phyloP scores from a whole-genome alignment of 2,113 vertebrate species.

The Rhinichthys klamathensis region DNA sequence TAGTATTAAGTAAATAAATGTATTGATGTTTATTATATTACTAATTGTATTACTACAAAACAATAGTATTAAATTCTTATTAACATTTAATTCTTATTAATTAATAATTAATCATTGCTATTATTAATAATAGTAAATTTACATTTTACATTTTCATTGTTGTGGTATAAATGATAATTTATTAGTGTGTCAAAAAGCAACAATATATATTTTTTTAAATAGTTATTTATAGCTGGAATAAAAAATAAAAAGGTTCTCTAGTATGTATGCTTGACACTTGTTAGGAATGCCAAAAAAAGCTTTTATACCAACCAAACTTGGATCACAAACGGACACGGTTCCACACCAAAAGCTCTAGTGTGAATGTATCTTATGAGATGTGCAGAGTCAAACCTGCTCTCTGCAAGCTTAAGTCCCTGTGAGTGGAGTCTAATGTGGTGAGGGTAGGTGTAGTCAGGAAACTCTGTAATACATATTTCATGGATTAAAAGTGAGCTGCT shows the following conservation, averaged over 20 bases:
- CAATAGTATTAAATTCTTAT: too few relatives aligned
- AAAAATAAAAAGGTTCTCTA: too few relatives aligned
- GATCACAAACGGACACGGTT: background rate
- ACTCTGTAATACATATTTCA: constrained; percentile 49
- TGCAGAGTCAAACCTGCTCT: background rate
- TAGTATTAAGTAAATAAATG: background rate
- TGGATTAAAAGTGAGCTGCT: constrained; percentile 50
- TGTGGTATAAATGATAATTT: too few relatives aligned
- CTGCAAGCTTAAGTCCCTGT: background rate
- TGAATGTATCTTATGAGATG: background rate
- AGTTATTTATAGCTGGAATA: too few relatives aligned
- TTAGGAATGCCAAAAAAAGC: background rate
- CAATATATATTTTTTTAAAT: too few relatives aligned
- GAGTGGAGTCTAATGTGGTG: constrained; percentile 31
- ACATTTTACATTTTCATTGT: too few relatives aligned
- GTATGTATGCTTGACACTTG: too few relatives aligned
- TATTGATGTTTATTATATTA: background rate
- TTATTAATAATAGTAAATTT: too few relatives aligned
- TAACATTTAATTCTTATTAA: too few relatives aligned
- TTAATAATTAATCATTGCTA: too few relatives aligned
- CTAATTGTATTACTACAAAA: background rate
- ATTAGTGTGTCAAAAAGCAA: too few relatives aligned
- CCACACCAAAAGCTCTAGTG: constrained; percentile 1
- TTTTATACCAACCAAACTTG: background rate
- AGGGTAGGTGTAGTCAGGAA: constrained; percentile 31